Percentiles rank a stretch among this genome's conserved stretches.
These are phyloP conservation scores for Ganaspis brasiliensis DNA, from an alignment of 2,888 invertebrate genomes.

Conservation along the genomic window DNA sequence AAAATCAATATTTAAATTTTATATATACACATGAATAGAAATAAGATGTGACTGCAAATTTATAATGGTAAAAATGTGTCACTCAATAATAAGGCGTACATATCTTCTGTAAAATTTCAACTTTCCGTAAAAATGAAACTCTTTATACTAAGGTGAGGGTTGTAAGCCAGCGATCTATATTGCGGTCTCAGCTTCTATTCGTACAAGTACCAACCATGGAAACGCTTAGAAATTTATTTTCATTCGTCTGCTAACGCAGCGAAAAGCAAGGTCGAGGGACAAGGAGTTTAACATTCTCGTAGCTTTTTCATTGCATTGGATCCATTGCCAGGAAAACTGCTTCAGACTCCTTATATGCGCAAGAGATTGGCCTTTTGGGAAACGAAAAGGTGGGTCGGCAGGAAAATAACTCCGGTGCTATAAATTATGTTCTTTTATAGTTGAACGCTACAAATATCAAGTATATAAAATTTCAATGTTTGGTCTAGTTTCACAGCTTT, in stretches of 20 bases:
- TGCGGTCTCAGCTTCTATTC: constrained; percentile 53
- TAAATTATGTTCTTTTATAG: constrained; percentile 12
- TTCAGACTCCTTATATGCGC: constrained; percentile 3
- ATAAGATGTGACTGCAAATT: too few species aligned
- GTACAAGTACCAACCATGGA: constrained; percentile 45
- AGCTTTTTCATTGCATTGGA: constrained; percentile 47
- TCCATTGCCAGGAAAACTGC: constrained; percentile 8
- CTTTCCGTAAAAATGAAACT: constrained; percentile 61
- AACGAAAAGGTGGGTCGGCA: constrained; percentile 16
- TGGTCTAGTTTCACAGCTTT: not conserved
- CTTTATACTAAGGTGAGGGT: constrained; percentile 59
- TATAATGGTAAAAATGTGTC: too few species aligned
- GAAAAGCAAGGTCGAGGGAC: constrained; percentile 60
- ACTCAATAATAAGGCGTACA: not conserved
- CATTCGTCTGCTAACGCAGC: constrained; percentile 62
- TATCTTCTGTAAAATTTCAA: constrained; percentile 30
- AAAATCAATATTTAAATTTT: too few species aligned
- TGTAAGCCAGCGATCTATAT: constrained; percentile 58
- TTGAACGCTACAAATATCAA: constrained; percentile 8
- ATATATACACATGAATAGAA: too few species aligned
- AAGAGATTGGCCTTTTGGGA: constrained; percentile 27
- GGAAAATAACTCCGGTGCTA: constrained; percentile 1
- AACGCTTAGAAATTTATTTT: constrained; percentile 63
- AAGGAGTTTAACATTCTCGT: constrained; percentile 59
- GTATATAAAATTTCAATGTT: constrained; percentile 1